Percentiles rank a stretch among this genome's conserved stretches.
Conservation (phyloP, 2,888 invertebrate species). For the Cantharis nigra region DNA sequence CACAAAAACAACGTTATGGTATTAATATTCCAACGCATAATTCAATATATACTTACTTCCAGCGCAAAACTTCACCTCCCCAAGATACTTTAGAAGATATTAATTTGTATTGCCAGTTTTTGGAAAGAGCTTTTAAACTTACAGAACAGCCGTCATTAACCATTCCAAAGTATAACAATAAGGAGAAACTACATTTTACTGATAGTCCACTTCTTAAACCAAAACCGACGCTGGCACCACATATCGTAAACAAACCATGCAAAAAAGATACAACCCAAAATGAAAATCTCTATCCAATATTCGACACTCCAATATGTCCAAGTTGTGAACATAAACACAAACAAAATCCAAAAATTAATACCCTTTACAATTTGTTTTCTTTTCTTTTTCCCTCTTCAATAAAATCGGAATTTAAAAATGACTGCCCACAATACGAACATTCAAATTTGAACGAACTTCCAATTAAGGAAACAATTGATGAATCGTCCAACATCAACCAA, state of each 20-base stretch:
- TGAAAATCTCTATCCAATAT: not conserved
- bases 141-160: not conserved
- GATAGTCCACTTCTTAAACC: not conserved
- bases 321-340: not conserved
- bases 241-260: not conserved
- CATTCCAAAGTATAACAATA: not conserved
- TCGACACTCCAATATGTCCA: not conserved
- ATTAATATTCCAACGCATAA: not conserved
- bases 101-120: not conserved
- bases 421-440: not conserved
- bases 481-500: not conserved
- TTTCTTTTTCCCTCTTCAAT: not conserved
- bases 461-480: not conserved
- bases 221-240: not conserved
- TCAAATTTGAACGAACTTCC: not conserved
- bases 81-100: not conserved
- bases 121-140: not conserved
- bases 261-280: not conserved
- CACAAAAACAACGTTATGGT: not conserved
- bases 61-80: not conserved
- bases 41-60: too few relatives aligned
- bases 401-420: not conserved
- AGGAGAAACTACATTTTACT: not conserved
- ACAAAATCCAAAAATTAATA: not conserved
- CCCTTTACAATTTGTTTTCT: not conserved